These are phyloP conservation scores for Papilio demoleus DNA, from an alignment of 2,888 invertebrate genomes.

Conservation along the genomic window DNA sequence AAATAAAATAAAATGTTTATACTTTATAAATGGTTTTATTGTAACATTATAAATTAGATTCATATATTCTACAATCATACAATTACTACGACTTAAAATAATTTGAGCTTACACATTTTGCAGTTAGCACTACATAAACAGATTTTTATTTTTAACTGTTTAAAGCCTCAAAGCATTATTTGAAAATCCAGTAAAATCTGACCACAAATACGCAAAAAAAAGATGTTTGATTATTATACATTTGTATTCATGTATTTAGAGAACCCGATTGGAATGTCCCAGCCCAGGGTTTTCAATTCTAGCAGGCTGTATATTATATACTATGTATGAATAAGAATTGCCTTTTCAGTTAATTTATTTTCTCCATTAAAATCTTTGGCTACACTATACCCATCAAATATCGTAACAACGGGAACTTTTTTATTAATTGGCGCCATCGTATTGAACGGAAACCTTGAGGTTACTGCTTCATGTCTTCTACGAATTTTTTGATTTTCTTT, in stretches of 20 bases:
- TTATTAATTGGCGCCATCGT: slow-evolving; percentile 45
- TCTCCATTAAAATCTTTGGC: slow-evolving; percentile 74
- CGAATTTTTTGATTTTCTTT: slow-evolving; percentile 69
- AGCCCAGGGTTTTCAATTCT: no score
- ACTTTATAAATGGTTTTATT: slow-evolving; percentile 37
- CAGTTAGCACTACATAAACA: no score
- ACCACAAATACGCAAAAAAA: no score
- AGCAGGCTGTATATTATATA: neutral
- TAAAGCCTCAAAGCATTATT: neutral
- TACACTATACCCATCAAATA: slow-evolving; percentile 76
- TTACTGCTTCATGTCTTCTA: slow-evolving; percentile 70
- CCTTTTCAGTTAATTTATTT: slow-evolving; percentile 67
- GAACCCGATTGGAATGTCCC: no score
- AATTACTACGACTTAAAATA: neutral
- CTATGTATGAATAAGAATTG: slow-evolving; percentile 61
- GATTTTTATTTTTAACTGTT: no score
- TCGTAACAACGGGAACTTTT: slow-evolving; percentile 62
- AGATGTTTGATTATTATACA: no score
- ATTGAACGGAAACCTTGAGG: slow-evolving; percentile 46
- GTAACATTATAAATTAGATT: slow-evolving; percentile 15
- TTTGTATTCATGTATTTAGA: no score
- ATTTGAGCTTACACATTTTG: neutral
- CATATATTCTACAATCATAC: neutral
- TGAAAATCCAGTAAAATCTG: neutral
- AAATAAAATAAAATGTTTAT: slow-evolving; percentile 40